A percentile compares a stretch with the other conserved stretches of the same genome.
Evolutionary conservation across 2,888 invertebrate species (phyloP).

Genomic region (Siphlonurus alternatus): DNA sequence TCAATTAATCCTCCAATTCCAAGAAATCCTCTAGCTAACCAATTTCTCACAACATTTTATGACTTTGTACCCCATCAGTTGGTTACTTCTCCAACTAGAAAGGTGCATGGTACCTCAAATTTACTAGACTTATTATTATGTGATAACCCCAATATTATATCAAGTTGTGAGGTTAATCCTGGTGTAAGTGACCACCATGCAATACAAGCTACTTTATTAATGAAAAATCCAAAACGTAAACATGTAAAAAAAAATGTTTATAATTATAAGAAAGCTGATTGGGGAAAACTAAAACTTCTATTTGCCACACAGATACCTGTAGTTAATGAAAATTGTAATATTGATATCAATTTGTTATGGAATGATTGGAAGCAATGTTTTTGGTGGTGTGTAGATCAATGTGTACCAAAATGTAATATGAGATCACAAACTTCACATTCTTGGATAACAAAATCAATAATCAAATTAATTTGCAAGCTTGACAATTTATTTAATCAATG

Average conservation of each 20-base stretch:
- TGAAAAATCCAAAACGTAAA: conserved; percentile 12
- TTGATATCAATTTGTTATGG: too few species aligned
- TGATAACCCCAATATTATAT: background rate
- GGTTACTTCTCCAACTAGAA: background rate
- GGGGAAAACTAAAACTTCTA: background rate
- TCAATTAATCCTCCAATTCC: background rate
- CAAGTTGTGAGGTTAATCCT: background rate
- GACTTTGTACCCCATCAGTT: background rate
- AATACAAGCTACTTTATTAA: background rate
- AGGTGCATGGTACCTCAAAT: background rate
- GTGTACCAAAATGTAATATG: too few species aligned
- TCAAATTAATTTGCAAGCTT: too few species aligned
- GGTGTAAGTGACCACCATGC: background rate
- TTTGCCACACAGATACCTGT: too few species aligned
- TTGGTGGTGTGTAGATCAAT: too few species aligned
- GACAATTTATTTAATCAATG: too few species aligned
- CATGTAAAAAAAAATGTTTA: too few species aligned
- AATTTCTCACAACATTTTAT: background rate
- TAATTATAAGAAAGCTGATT: background rate
- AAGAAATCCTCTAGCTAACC: background rate
- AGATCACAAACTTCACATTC: too few species aligned
- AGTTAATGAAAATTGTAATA: too few species aligned
- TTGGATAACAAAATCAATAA: too few species aligned
- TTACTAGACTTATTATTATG: background rate
- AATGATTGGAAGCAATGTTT: too few species aligned